Evolutionary conservation across 64 coral and sea anemone genomes (phyloP).

Genomic region (Porites lutea): DNA sequence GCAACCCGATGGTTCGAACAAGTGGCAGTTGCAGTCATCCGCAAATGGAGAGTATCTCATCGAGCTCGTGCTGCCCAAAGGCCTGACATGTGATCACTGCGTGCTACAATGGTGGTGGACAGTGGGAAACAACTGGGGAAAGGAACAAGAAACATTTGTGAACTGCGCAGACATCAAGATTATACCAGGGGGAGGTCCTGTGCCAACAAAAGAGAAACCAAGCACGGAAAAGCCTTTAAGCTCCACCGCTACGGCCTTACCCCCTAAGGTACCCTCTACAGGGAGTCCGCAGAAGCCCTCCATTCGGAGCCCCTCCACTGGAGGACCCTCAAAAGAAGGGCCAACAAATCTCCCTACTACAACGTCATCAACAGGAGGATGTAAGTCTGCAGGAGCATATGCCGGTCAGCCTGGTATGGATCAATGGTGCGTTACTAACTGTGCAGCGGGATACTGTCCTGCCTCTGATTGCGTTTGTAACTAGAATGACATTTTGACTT

Average conservation of each 20-base stretch:
- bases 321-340: neutral
- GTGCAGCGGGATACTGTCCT: slow-evolving; percentile 76
- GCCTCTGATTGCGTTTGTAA: slow-evolving; percentile 27
- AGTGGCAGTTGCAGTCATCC: slow-evolving; percentile 37
- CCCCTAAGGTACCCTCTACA: neutral
- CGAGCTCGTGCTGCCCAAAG: slow-evolving; percentile 36
- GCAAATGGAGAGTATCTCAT: slow-evolving; percentile 12
- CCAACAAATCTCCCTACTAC: slow-evolving; percentile 19
- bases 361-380: neutral
- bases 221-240: neutral
- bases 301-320: neutral
- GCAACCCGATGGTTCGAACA: slow-evolving; percentile 36
- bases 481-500: neutral
- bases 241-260: neutral
- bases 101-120: slow-evolving; percentile 78
- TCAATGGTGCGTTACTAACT: slow-evolving; percentile 54
- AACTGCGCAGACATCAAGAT: slow-evolving; percentile 65
- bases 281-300: neutral
- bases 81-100: slow-evolving; percentile 63
- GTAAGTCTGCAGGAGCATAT: slow-evolving; percentile 32
- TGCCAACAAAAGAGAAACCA: neutral
- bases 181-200: neutral
- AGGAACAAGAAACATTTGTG: slow-evolving; percentile 70
- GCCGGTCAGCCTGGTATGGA: slow-evolving; percentile 51
- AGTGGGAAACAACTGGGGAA: slow-evolving; percentile 67